These are phyloP conservation scores for Uropsilus gracilis DNA, from an alignment of 2,113 vertebrate species.

Conservation along the genomic window DNA sequence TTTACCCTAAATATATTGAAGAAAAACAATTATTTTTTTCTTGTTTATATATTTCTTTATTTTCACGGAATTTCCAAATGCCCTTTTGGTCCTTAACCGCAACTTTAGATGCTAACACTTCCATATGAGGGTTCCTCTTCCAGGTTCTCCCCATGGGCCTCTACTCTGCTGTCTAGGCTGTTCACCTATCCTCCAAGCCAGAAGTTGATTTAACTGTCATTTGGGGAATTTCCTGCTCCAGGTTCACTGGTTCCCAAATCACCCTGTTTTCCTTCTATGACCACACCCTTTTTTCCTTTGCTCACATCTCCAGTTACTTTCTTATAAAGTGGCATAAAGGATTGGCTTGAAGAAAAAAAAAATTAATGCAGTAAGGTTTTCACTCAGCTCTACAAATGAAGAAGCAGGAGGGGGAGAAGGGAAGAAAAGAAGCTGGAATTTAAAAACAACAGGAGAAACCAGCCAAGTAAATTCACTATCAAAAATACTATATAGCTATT, in stretches of 20 bases:
- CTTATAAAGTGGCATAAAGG: no score
- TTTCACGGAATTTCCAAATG: background rate
- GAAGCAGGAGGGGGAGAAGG: background rate
- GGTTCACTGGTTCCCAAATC: background rate
- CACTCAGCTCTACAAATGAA: background rate
- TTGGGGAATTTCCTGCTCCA: background rate
- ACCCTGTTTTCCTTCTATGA: background rate
- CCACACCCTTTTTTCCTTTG: background rate
- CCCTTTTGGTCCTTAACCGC: background rate
- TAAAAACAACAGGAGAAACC: background rate
- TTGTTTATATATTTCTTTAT: background rate
- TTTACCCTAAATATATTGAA: slow-evolving; percentile 45
- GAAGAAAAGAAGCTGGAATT: background rate
- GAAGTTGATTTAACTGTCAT: no score
- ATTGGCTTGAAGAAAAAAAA: no score
- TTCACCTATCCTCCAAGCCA: no score
- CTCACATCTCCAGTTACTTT: background rate
- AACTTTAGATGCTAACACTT: background rate
- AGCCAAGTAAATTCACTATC: background rate
- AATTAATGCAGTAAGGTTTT: background rate
- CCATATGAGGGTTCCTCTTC: background rate
- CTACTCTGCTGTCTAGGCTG: background rate
- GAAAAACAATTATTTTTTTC: no score
- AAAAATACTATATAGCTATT: background rate
- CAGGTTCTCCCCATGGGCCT: background rate